Base-by-base conservation (phyloP, 1,140 invertebrate species). In the Heliconius hermathena region DNA sequence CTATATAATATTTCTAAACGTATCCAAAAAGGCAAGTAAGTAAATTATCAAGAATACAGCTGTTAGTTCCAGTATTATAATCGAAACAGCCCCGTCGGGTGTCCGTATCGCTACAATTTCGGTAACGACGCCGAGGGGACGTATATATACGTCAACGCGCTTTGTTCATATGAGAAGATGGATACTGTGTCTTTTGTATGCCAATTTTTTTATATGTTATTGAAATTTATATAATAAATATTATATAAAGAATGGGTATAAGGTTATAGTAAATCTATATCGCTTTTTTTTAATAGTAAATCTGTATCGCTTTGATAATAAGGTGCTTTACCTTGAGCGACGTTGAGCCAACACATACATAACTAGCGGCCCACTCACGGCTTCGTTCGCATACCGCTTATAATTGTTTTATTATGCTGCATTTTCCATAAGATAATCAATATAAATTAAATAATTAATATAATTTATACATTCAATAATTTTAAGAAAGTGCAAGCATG, bases 1-100 rank as follows among this genome's bases (percentile, higher is more conserved):
- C n/a, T 60, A 60, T 22, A 60, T 9, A 22, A 20, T 22, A 52
- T 52, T 52, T 20, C 8, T 11, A 46, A 46, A 46, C 13, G 3
- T 46, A 46, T 46, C 41, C 41, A 16, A 66, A 66, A 66, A 66
- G 60, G 22, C 60, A 29, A 66, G 26, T 66, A 29, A 66, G 60
- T 66, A 66, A 66, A 66, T 66, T 66, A 66, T 29, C 60, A 66
- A 66, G 60, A 66, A 66, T 66, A 26, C 60, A 66, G 60, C 60
- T 66, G 60, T 66, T 66, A 66, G 60, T 66, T 66, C 26, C 60
- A 22, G 60, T 66, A 66, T 66, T 66, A 66, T 66, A 66, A 66
- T 66, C 60, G 60, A 9, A 66, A 66, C 60, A 66, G 60, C 60
- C 26, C 60, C 60, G n/a, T 11, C n/a, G 60, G 60, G 60, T 66